These are phyloP conservation scores for Bathynomus jamesi DNA, from an alignment of 1,140 invertebrate genomes.

Conservation along the genomic window DNA sequence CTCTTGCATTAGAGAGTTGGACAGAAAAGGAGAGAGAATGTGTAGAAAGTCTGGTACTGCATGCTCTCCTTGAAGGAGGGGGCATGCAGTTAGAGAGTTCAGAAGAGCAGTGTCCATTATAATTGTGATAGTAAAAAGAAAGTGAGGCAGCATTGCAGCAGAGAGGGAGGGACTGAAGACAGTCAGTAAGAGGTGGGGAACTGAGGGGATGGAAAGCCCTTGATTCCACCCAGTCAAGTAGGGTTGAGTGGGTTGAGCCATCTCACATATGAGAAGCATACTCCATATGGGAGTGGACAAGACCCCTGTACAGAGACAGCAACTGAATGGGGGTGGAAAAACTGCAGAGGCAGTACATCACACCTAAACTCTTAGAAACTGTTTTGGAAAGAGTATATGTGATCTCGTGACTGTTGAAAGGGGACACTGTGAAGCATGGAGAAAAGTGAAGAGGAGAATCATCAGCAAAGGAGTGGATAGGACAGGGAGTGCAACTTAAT, in stretches of 20 bases:
- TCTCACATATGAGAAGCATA: neutral
- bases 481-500: neutral
- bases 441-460: neutral
- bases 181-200: neutral
- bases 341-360: neutral
- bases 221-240: neutral
- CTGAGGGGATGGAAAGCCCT: neutral
- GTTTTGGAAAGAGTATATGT: neutral
- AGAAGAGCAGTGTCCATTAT: neutral
- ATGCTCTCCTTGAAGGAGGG: neutral
- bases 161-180: too few relatives aligned
- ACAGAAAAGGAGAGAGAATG: neutral
- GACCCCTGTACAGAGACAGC: neutral
- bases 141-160: neutral
- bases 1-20: neutral
- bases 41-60: neutral
- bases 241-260: neutral
- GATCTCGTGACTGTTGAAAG: neutral
- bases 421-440: neutral
- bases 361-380: neutral
- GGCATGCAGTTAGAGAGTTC: neutral
- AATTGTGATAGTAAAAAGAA: neutral
- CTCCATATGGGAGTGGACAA: neutral
- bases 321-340: neutral
- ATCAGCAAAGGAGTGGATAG: neutral